Evolutionary conservation across 2,113 vertebrate species (phyloP).

Genomic region (western clawed frog (Xenopus tropicalis)): UCB_Xtro_10.0 CM004447.2:12244001-12244500

Average conservation of each 20-base stretch:
- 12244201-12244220: slow-evolving; percentile 89
- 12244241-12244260: slow-evolving; percentile 82
- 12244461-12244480: too few species aligned
- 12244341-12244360: slow-evolving; percentile 69
- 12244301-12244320: slow-evolving; percentile 75
- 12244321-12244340: slow-evolving; percentile 77
- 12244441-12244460: too few species aligned
- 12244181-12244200: slow-evolving; percentile 98
- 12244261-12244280: slow-evolving; percentile 79
- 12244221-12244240: slow-evolving; percentile 83
- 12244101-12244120: slow-evolving; percentile 57
- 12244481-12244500: too few species aligned
- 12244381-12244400: slow-evolving; percentile 73
- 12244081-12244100: slow-evolving; percentile 46
- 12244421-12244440: too few species aligned
- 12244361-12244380: slow-evolving; percentile 72
- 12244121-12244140: slow-evolving; percentile 66
- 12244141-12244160: slow-evolving; percentile 84
- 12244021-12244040: too few species aligned
- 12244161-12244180: slow-evolving; percentile 98
- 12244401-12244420: slow-evolving; percentile 50
- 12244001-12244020: too few species aligned
- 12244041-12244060: too few species aligned
- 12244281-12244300: slow-evolving; percentile 76
- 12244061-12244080: background rate